These are phyloP conservation scores for Holcopasites calliopsidis DNA, from an alignment of 1,140 invertebrate genomes.

Conservation along the genomic window DNA sequence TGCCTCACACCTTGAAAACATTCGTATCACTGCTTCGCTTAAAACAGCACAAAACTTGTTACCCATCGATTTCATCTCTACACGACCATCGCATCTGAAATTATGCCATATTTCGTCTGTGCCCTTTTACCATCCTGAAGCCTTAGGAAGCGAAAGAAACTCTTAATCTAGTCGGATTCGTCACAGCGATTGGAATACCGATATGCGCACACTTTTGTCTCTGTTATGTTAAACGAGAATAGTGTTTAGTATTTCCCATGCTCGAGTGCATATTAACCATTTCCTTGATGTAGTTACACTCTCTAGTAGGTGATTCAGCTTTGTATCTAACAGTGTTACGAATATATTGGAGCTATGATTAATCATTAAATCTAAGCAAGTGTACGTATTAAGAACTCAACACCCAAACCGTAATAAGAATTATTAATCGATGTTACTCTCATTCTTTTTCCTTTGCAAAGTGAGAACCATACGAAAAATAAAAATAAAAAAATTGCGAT, in stretches of 20 bases:
- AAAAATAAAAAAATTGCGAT: not conserved
- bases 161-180: too few relatives aligned
- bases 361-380: not conserved
- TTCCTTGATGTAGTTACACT: not conserved
- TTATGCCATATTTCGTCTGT: too few relatives aligned
- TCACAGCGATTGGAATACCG: too few relatives aligned
- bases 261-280: constrained; percentile 17
- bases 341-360: not conserved
- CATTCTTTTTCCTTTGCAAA: constrained; percentile 40
- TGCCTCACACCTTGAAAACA: too few relatives aligned
- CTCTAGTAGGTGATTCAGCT: not conserved
- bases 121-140: too few relatives aligned
- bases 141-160: too few relatives aligned
- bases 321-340: not conserved
- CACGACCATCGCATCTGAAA: too few relatives aligned
- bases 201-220: constrained; percentile 21
- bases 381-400: not conserved
- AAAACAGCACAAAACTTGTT: too few relatives aligned
- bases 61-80: too few relatives aligned
- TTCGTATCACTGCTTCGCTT: too few relatives aligned
- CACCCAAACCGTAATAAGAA: constrained; percentile 15
- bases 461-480: constrained; percentile 10
- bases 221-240: not conserved
- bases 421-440: constrained; percentile 37
- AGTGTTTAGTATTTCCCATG: constrained; percentile 15